Conservation (phyloP, 1,140 invertebrate genomes). For the Gonioctena quinquepunctata region DNA sequence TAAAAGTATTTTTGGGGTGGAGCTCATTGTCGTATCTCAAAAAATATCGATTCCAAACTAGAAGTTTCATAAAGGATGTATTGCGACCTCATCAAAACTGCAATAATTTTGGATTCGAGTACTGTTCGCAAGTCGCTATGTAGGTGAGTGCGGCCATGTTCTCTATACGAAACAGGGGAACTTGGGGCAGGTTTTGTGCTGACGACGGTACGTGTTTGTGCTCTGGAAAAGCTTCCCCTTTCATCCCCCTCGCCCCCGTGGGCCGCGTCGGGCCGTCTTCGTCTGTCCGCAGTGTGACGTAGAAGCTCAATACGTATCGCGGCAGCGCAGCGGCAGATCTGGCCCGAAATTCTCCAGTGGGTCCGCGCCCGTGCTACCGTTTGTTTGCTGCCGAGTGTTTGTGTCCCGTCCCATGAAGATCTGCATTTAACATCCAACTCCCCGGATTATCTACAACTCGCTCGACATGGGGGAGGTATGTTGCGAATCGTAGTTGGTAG, state of each 20-base stretch:
- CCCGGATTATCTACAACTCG: conserved; percentile 36
- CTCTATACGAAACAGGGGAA: neutral
- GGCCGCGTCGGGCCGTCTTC: conserved; percentile 27
- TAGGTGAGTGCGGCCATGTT: neutral
- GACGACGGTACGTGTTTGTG: neutral
- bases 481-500: conserved; percentile 8
- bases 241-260: conserved; percentile 25
- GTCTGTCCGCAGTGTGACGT: conserved; percentile 55
- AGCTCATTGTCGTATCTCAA: too few relatives aligned
- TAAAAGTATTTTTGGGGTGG: too few relatives aligned
- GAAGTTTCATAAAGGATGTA: too few relatives aligned
- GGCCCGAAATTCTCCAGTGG: conserved; percentile 37
- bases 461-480: conserved; percentile 51
- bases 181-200: neutral
- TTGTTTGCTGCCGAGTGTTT: conserved; percentile 37
- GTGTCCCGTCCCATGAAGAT: conserved; percentile 49
- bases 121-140: too few relatives aligned
- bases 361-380: conserved; percentile 49
- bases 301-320: conserved; percentile 48
- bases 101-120: too few relatives aligned
- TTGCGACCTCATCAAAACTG: too few relatives aligned
- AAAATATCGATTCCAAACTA: too few relatives aligned
- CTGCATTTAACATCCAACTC: conserved; percentile 49
- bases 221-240: conserved; percentile 10
- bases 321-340: conserved; percentile 43